Evolutionary conservation across 1,140 invertebrate genomes (phyloP), one percentile per base, ranked within the genome.

Genomic region (Musca domestica): DNA sequence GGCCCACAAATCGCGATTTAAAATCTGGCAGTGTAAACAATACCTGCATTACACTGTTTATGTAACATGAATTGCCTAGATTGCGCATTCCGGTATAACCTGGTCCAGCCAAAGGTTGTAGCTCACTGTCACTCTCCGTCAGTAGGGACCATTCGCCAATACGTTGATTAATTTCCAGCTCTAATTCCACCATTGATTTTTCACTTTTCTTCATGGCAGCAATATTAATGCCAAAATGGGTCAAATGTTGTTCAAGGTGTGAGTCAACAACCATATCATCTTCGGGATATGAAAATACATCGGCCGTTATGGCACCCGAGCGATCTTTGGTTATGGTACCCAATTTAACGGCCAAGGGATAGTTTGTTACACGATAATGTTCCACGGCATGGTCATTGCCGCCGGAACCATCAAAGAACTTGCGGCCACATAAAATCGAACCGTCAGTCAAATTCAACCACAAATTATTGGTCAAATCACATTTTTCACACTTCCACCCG

Each of bases 391-490:
- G 98, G 83, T 98, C 95, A 81, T 99, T 99, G 14, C 98, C 98
- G 10, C 96, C 96, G 58, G 91, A 90, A n/a, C 97, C 96, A 84
- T 98, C 95, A 73, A 92, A 96, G 83, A 93, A 96, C 74, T 89
- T 89, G 49, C 98, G 86, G 0, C 98, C 98, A 84, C 98, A 99
- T 2, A 96, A 82, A 73, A 99, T 94, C 15, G 89, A 85, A 3
- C 98, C 98, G 83, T 99, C 97, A 0, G 95, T 96, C 22, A 99
- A 84, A 85, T 99, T 99, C 12, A 99, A 82, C 98, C 98, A 99
- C 0, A 99, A 84, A 85, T 99, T 99, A 71, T 89, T 91, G 9
- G 89, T 94, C 47, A 98, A 85, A 76, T 97, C 95, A 84, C 98
- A 99, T 74, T 93, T 91, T 75, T 92, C 91, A 82, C 97, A 99